Evolutionary conservation across 2,888 invertebrate genomes (phyloP).

Genomic region (Notodonta ziczac): DNA sequence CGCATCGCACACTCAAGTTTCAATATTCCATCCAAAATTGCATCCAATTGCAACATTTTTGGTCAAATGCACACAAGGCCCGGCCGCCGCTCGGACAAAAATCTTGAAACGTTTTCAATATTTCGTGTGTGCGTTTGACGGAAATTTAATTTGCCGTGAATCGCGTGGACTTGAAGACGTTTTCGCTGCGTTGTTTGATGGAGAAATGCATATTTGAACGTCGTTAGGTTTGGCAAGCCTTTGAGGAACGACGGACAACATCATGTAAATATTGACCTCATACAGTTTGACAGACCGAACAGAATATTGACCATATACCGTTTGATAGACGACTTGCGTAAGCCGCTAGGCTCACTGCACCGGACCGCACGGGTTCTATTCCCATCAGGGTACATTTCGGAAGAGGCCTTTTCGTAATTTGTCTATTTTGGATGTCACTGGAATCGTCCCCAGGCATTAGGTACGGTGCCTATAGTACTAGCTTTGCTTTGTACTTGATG

Average conservation of each 20-base stretch:
- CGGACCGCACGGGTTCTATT: too few species aligned
- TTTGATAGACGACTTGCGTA: too few species aligned
- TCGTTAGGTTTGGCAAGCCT: not conserved
- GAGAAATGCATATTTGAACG: not conserved
- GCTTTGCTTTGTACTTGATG: too few species aligned
- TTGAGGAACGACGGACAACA: not conserved
- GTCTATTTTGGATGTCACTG: too few species aligned
- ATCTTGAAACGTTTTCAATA: conserved; percentile 53
- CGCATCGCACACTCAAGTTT: conserved; percentile 75
- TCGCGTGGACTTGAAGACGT: conserved; percentile 15
- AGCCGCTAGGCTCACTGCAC: too few species aligned
- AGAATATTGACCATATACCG: not conserved
- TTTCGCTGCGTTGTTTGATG: conserved; percentile 3
- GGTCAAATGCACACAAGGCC: conserved; percentile 55
- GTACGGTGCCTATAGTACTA: too few species aligned
- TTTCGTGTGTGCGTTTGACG: conserved; percentile 31
- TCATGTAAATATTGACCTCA: too few species aligned
- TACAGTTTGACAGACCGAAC: too few species aligned
- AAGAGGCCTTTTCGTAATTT: too few species aligned
- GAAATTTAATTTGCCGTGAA: conserved; percentile 26
- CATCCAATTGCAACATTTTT: conserved; percentile 78
- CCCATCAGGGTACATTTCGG: too few species aligned
- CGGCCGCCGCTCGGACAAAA: conserved; percentile 48
- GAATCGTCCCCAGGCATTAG: too few species aligned
- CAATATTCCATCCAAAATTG: conserved; percentile 81